Percentiles rank a stretch among this genome's conserved stretches.
Conservation (phyloP, 2,888 invertebrate species). For the Pristionchus maxplancki region DNA sequence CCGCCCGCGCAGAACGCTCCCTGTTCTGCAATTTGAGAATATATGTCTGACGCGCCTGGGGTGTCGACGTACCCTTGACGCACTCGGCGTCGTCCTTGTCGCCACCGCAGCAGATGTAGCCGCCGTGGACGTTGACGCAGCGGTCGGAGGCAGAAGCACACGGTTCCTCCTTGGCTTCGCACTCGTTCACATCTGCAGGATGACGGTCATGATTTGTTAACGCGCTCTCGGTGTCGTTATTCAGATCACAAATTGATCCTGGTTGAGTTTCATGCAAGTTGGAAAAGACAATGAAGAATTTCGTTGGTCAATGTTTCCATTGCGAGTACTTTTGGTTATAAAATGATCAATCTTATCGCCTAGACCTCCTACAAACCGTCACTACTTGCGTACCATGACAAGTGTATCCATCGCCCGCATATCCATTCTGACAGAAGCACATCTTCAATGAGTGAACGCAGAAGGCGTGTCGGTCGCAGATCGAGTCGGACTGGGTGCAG, state of each 20-base stretch:
- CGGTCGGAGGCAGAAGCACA: constrained; percentile 65
- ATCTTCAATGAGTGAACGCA: constrained; percentile 68
- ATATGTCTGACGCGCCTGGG: not conserved
- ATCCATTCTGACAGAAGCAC: constrained; percentile 73
- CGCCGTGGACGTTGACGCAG: constrained; percentile 75
- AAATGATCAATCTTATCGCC: too few species aligned
- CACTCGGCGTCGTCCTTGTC: constrained; percentile 75
- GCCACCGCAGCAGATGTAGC: constrained; percentile 77
- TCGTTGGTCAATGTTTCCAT: too few species aligned
- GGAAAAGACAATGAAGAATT: too few species aligned
- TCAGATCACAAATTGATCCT: not conserved
- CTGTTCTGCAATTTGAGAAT: constrained; percentile 62
- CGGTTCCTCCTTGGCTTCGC: constrained; percentile 65
- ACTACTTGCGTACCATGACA: constrained; percentile 71
- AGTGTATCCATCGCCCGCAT: constrained; percentile 72
- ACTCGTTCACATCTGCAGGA: constrained; percentile 75
- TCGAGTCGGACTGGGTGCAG: constrained; percentile 66
- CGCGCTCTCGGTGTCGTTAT: not conserved
- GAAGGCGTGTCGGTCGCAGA: constrained; percentile 74
- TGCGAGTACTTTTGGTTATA: too few species aligned
- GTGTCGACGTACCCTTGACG: constrained; percentile 61
- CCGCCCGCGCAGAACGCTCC: constrained; percentile 73
- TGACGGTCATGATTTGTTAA: not conserved
- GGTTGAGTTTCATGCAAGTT: too few species aligned
- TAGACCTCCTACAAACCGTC: too few species aligned